Conservation (phyloP, 2,888 invertebrate genomes). For the Salpingus planirostris region DNA sequence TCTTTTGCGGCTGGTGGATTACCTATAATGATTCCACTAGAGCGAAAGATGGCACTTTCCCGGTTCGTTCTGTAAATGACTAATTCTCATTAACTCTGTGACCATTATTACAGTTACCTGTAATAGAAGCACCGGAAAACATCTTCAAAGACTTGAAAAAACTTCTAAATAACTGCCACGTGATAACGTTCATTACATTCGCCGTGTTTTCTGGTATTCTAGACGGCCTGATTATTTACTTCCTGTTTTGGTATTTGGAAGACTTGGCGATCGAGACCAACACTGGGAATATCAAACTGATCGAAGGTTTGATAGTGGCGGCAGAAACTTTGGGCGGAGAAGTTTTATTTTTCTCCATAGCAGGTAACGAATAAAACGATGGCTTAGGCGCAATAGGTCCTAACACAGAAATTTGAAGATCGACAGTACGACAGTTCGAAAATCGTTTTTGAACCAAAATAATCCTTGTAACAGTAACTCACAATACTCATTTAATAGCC, state of each 20-base stretch:
- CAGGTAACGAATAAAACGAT: too few relatives aligned
- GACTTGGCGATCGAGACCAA: slow-evolving; percentile 58
- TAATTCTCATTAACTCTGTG: slow-evolving; percentile 1
- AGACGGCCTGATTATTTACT: slow-evolving; percentile 74
- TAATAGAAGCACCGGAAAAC: slow-evolving; percentile 56
- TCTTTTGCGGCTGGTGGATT: too few relatives aligned
- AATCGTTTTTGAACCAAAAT: too few relatives aligned
- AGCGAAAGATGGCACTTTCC: too few relatives aligned
- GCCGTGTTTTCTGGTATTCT: slow-evolving; percentile 68
- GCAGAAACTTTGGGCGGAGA: slow-evolving; percentile 74
- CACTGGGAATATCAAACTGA: slow-evolving; percentile 60
- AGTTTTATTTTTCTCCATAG: slow-evolving; percentile 64
- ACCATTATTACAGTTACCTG: slow-evolving; percentile 60
- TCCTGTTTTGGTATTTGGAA: slow-evolving; percentile 72
- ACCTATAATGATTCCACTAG: too few relatives aligned
- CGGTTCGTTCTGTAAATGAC: too few relatives aligned
- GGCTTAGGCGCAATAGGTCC: too few relatives aligned
- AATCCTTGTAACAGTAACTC: too few relatives aligned
- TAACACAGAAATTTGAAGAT: too few relatives aligned
- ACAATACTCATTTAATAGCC: too few relatives aligned
- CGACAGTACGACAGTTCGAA: too few relatives aligned
- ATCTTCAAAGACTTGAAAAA: slow-evolving; percentile 58
- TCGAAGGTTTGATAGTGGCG: slow-evolving; percentile 72
- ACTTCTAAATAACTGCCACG: slow-evolving; percentile 54
- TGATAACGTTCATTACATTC: slow-evolving; percentile 61